phyloP scores from a whole-genome alignment of 1,140 invertebrate genomes.

The Bombus sibiricus region DNA sequence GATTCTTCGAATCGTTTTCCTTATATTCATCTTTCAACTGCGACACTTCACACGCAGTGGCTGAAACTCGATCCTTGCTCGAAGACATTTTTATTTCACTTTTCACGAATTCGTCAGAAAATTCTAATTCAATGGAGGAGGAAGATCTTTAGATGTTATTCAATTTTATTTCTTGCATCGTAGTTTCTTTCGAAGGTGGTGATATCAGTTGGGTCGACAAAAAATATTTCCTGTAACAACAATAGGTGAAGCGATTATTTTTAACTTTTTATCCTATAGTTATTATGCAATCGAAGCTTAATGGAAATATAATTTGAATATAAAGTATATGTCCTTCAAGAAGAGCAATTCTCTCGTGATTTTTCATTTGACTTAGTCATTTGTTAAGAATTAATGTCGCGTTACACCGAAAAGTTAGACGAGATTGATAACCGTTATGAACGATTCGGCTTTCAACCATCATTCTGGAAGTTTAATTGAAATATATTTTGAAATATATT shows the following conservation, averaged over 20 bases:
- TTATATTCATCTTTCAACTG: conserved; percentile 23
- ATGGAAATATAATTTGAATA: neutral
- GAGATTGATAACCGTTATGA: too few relatives aligned
- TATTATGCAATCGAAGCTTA: neutral
- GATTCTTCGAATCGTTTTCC: conserved; percentile 14
- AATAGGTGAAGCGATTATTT: neutral
- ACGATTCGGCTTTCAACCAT: too few relatives aligned
- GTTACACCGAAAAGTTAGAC: too few relatives aligned
- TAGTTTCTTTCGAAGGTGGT: neutral
- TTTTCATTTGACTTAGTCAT: neutral
- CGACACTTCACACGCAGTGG: conserved; percentile 14
- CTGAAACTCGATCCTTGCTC: conserved; percentile 59
- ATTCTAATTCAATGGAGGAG: neutral
- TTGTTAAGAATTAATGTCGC: too few relatives aligned
- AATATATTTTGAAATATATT: neutral
- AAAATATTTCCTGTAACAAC: neutral
- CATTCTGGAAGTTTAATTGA: neutral
- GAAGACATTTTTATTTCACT: conserved; percentile 51
- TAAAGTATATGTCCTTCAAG: too few relatives aligned
- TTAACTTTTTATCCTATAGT: neutral
- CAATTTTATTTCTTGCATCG: neutral
- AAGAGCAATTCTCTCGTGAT: neutral
- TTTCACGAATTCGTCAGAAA: neutral
- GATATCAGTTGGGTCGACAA: too few relatives aligned
- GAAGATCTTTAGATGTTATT: neutral